Evolutionary conservation across 1,140 invertebrate species (phyloP), one percentile per base, ranked within the genome.

Genomic region (Diploscapter pachys): DNA sequence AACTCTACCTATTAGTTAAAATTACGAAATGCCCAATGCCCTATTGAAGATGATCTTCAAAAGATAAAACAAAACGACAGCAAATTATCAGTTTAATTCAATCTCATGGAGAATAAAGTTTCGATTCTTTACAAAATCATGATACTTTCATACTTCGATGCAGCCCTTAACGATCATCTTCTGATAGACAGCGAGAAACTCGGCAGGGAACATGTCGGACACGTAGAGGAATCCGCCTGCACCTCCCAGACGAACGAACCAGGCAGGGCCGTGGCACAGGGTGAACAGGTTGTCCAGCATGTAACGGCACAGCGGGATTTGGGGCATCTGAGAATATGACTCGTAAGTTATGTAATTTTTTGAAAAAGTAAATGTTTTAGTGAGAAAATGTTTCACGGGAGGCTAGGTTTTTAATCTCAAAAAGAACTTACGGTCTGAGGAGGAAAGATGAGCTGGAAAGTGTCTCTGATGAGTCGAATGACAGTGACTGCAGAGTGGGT

Each of bases 171-270:
- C 65, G 4, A 74, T 11, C 2, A 91, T 90, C 82, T 94, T 95
- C 76, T 96, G 90, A 85, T 97, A 93, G 78, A 93, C 92, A 78
- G 95, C 91, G 0, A 97, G 90, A 93, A 95, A 97, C 81, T 92
- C 91, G 0, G 92, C 89, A 0, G 93, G 91, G 91, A 96, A 95
- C 64, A 91, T 89, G 81, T 96, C 93, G 81, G 93, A 92, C 79
- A 98, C 89, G 82, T 94, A 95, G 81, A 93, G 93, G 48, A 98
- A 93, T 0, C 93, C 93, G 80, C 94, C 91, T 81, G 95, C 97
- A 3, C 95, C 96, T 55, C 95, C 95, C 8, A 96, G 88, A 88
- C 98, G 98, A 0, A 94, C 92, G 86, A 97, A 98, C 96, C 96
- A 98, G 0, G 95, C 94, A 6, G 95, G 89, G 76, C 98, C 94